Base-by-base conservation (phyloP, 2,888 invertebrate genomes). In the Dusona sp. region DNA sequence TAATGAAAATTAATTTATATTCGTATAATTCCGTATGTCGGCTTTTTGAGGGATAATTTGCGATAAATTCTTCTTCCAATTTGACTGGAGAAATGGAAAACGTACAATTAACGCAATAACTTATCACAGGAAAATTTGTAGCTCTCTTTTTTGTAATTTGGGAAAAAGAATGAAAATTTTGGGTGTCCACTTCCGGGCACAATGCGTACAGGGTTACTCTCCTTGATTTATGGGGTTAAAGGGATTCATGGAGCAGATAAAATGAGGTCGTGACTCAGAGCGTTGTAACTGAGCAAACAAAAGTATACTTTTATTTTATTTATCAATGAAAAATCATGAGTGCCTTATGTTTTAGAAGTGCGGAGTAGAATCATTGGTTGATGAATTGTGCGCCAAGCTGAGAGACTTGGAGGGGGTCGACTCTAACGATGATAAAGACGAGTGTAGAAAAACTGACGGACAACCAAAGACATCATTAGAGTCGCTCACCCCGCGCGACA, bases 301-400 rank as follows among this genome's bases (percentile, higher is more conserved):
- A 7, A n/a, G 25, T 11, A 54, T 68, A 29, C 8, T 48, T n/a
- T n/a, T 19, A 25, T 16, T 16, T 13, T 22, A 22, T 33, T 51
- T 67, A 16, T 78, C 42, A 6, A 54, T 57, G 29, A 68, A 42
- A 54, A 68, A 22, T 54, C n/a, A 67, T 82, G 36, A 74, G 68
- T 87, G 78, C 36, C 57, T 87, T 70, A 88, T 89, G 88, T 86
- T 89, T 90, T 95, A 98, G 97, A 97, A 96, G 95, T 96, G 96
- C 95, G 97, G 97, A 94, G 96, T 98, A 92, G 97, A 97, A 95
- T 96, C 96, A 92, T 95, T 98, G 94, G 97, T 98, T 90, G 97
- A 98, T 94, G 97, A 98, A 95, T 95, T 98, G 93, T 97, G 97
- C 94, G 96, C 95, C 90, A 97, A 97, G 95, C 95, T 98, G 91